Base-by-base conservation (phyloP, 1,140 invertebrate genomes). In the Aphaenogaster floridana region DNA sequence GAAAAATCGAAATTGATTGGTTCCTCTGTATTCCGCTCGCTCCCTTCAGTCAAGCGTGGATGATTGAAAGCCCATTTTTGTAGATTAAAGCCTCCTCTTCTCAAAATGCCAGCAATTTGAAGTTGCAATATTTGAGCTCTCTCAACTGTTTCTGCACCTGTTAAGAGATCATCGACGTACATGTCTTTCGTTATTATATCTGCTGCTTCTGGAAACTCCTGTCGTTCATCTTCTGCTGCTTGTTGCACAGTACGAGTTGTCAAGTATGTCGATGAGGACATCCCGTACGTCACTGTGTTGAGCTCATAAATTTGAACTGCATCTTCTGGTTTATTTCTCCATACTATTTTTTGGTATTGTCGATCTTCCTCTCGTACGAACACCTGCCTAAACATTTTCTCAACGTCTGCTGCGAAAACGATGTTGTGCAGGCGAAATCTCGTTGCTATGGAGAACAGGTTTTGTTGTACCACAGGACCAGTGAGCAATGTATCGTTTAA, bases 121-220 rank as follows among this genome's bases (percentile, higher is more conserved):
- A 21, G 21, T 21, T 21, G 21, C 21, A 21, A 21, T 21, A 21
- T 5, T 28, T 76, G 21, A 21, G 21, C 21, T 21, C 21, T 21
- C 0, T 66, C 17, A 6, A 39, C 0, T 6, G 50, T 72, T 74
- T 92, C 71, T 11, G 91, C 88, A n/a, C 95, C 94, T 21, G 92
- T 91, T 3, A 96, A 72, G 8, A 94, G 72, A 89, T 96, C 95
- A 80, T 96, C 95, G 6, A 96, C 92, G 86, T 96, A 96, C 79
- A 95, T 94, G 85, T 94, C 92, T 21, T 28, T 88, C 89, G 9
- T 21, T 21, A 52, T 15, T n/a, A 95, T 87, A 21, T 90, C 54
- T 57, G 87, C 48, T 39, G 89, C 92, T 11, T 63, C 52, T 42
- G 93, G 90, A 90, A 81, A 93, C 0, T 78, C 68, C 2, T 68